These are phyloP conservation scores for Petrocephalus microphthalmus DNA, from an alignment of 2,113 vertebrate genomes.

Conservation along the genomic window DNA sequence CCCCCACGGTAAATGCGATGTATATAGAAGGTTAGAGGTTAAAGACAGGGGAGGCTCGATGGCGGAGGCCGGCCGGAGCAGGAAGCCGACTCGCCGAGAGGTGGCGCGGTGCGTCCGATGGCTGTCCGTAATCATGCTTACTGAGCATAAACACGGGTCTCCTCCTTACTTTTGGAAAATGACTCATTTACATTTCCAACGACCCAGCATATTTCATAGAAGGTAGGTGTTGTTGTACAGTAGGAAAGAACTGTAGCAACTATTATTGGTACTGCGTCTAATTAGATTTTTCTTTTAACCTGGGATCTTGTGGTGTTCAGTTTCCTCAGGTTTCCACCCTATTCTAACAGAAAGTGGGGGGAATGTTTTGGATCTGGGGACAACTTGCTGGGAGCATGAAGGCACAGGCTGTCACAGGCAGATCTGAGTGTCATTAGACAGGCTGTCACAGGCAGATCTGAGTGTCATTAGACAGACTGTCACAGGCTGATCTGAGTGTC, in stretches of 20 bases:
- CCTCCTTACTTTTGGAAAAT: not conserved
- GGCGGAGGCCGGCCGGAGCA: not conserved
- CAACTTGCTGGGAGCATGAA: not conserved
- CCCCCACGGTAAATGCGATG: not conserved
- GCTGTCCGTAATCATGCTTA: not conserved
- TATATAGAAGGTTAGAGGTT: not conserved
- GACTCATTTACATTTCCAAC: not conserved
- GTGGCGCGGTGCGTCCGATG: not conserved
- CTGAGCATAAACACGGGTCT: not conserved
- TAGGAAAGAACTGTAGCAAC: not conserved
- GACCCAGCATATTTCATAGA: not conserved
- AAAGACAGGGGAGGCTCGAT: too few species aligned
- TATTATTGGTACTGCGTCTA: not conserved
- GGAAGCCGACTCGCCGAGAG: not conserved
- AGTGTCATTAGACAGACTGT: too few species aligned
- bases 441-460: too few species aligned
- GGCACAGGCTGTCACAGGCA: not conserved
- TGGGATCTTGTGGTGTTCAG: not conserved
- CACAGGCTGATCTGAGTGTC: not conserved
- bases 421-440: not conserved
- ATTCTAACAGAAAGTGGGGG: not conserved
- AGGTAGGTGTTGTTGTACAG: not conserved
- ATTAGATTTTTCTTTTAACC: not conserved
- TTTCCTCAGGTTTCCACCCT: not conserved
- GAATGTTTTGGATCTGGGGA: not conserved